Conservation (phyloP, 2,113 vertebrate species). For the Tinamus guttatus region DNA sequence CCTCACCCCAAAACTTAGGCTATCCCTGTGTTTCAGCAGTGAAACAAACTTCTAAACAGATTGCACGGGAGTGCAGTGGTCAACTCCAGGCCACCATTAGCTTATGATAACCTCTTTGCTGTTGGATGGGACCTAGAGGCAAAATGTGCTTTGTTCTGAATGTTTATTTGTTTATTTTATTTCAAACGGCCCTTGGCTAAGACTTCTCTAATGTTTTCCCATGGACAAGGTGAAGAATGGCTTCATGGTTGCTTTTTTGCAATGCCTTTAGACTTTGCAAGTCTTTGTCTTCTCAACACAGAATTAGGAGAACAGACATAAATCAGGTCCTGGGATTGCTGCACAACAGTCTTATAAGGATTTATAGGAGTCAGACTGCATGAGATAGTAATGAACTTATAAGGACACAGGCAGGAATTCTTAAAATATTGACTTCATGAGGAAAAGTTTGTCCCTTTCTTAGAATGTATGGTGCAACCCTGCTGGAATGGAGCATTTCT, state of each 20-base stretch:
- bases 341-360: not conserved
- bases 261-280: constrained; percentile 19
- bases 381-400: constrained; percentile 39
- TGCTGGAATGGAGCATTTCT: constrained; percentile 11
- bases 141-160: constrained; percentile 44
- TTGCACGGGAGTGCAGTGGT: not conserved
- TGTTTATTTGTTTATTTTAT: constrained; percentile 45
- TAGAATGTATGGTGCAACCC: constrained; percentile 4
- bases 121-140: not conserved
- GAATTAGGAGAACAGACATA: constrained; percentile 18
- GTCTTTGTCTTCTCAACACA: constrained; percentile 44
- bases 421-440: not conserved
- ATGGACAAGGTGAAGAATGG: constrained; percentile 57
- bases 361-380: constrained; percentile 17
- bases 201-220: constrained; percentile 41
- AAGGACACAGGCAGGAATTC: constrained; percentile 11
- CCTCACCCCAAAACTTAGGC: constrained; percentile 4
- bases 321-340: constrained; percentile 43
- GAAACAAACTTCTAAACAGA: constrained; percentile 4
- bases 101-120: not conserved
- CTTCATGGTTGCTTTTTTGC: constrained; percentile 47
- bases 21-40: not conserved
- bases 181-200: constrained; percentile 44
- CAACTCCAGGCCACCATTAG: not conserved
- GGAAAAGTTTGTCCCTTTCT: not conserved